These are phyloP conservation scores for Phasia obesa DNA, from an alignment of 2,888 invertebrate species.

Conservation along the genomic window DNA sequence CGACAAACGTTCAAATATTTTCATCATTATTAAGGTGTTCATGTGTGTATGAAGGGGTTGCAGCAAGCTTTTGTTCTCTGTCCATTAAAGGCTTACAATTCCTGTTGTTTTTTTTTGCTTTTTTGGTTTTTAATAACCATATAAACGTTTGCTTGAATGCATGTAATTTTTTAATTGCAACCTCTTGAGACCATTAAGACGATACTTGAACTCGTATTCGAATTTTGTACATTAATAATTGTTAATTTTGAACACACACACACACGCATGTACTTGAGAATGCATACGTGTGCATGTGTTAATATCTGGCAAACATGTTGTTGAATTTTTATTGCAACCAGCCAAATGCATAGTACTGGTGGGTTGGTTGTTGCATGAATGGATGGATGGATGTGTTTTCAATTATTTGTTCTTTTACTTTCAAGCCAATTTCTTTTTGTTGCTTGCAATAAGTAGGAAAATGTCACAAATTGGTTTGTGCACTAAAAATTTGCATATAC, in stretches of 20 bases:
- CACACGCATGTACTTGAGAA: conserved; percentile 21
- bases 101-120: neutral
- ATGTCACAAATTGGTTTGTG: neutral
- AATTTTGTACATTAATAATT: conserved; percentile 55
- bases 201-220: conserved; percentile 55
- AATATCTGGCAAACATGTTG: conserved; percentile 39
- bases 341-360: neutral
- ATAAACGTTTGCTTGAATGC: conserved; percentile 41
- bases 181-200: conserved; percentile 62
- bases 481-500: no score
- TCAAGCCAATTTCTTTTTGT: conserved; percentile 10
- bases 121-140: conserved; percentile 53
- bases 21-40: conserved; percentile 58
- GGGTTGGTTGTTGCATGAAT: neutral
- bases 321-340: conserved; percentile 33
- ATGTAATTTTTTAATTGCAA: conserved; percentile 63
- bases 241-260: conserved; percentile 50
- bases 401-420: conserved; percentile 33
- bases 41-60: conserved; percentile 60
- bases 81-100: conserved; percentile 43
- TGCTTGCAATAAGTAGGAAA: neutral
- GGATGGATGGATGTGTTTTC: no score
- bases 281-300: conserved; percentile 12
- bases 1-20: neutral
- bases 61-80: conserved; percentile 26